These are phyloP conservation scores for Macrosiphum euphorbiae DNA, from an alignment of 2,888 invertebrate species.

Conservation along the genomic window DNA sequence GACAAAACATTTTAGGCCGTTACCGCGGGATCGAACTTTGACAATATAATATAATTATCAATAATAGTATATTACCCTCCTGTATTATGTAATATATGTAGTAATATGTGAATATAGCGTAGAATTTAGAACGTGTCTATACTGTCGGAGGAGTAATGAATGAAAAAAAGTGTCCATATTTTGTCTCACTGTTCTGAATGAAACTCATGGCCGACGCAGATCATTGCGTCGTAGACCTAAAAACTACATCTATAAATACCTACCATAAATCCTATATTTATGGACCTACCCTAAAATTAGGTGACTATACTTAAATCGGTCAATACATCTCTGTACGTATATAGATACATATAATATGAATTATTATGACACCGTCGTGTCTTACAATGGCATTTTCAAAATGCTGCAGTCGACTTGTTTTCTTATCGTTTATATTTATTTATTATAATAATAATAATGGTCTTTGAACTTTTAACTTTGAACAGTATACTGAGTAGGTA, in stretches of 20 bases:
- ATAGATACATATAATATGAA: neutral
- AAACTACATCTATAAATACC: neutral
- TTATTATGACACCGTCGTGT: neutral
- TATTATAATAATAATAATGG: neutral
- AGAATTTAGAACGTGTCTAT: neutral
- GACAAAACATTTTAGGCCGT: neutral
- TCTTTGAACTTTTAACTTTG: neutral
- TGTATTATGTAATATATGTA: neutral
- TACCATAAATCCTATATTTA: neutral
- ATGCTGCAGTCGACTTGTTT: neutral
- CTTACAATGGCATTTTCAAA: neutral
- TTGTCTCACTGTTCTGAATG: neutral
- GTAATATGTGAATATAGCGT: neutral
- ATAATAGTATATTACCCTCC: neutral
- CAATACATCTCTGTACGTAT: neutral
- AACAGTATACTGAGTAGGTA: neutral
- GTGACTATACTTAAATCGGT: neutral
- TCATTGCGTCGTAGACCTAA: too few species aligned
- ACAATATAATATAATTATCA: neutral
- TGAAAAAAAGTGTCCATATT: neutral
- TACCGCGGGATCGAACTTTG: neutral
- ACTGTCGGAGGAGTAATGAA: neutral
- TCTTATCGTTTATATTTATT: neutral
- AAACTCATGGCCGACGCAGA: neutral
- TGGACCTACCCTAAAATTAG: neutral